phyloP scores from a whole-genome alignment of 2,113 vertebrate genomes.

The Aramus guarauna region DNA sequence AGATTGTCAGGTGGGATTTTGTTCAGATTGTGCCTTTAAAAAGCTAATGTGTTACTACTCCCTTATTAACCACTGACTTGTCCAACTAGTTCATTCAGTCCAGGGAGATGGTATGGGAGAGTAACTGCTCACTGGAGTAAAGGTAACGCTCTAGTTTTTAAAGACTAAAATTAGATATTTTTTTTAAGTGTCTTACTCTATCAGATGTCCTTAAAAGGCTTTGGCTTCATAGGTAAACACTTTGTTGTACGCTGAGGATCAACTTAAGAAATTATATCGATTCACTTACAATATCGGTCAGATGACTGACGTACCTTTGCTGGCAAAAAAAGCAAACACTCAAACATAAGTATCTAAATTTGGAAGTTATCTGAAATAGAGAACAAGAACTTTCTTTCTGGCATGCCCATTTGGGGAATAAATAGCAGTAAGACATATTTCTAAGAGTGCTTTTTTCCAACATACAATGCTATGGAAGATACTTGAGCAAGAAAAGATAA shows the following conservation, averaged over 20 bases:
- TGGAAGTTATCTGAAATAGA: neutral
- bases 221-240: neutral
- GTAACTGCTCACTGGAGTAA: neutral
- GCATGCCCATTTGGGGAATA: neutral
- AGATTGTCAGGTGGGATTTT: neutral
- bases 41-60: neutral
- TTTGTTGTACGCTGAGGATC: neutral
- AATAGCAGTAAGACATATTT: neutral
- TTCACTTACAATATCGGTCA: neutral
- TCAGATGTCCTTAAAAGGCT: neutral
- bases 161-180: neutral
- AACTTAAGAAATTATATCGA: neutral
- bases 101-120: neutral
- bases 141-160: neutral
- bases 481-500: neutral
- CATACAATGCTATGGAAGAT: neutral
- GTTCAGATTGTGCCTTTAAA: constrained; percentile 18
- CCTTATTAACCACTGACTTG: neutral
- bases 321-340: neutral
- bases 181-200: neutral
- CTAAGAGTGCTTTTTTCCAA: neutral
- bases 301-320: neutral
- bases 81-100: neutral
- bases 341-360: neutral
- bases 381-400: neutral